phyloP scores from a whole-genome alignment of 1,140 invertebrate genomes.

The Aphelenchoides avenae region DNA sequence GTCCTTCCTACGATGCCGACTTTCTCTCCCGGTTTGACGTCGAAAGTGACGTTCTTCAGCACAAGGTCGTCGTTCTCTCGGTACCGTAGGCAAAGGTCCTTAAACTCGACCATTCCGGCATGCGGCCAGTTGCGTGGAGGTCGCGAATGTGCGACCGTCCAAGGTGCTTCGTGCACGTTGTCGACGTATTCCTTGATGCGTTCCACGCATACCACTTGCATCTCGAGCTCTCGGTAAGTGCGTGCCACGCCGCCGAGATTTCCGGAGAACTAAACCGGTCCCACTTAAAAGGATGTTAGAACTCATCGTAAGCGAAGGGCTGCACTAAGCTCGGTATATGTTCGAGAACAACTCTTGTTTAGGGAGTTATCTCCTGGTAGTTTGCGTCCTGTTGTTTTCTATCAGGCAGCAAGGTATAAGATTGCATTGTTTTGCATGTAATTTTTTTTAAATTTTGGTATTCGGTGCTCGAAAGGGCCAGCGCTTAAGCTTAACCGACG shows the following conservation, averaged over 20 bases:
- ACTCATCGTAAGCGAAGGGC: no score
- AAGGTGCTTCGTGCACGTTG: no score
- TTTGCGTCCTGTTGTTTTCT: no score
- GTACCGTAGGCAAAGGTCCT: constrained; percentile 52
- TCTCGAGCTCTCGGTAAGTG: constrained; percentile 26
- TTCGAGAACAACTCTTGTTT: no score
- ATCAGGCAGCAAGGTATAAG: no score
- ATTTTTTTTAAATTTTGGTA: not conserved
- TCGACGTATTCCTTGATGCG: constrained; percentile 92
- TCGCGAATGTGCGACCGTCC: not conserved
- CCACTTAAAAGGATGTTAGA: no score
- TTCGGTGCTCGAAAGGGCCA: not conserved
- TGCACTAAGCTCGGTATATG: no score
- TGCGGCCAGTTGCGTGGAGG: constrained; percentile 35
- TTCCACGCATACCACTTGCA: constrained; percentile 88
- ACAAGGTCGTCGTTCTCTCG: constrained; percentile 69
- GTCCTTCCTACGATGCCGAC: constrained; percentile 64
- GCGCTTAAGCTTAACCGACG: not conserved
- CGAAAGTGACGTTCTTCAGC: constrained; percentile 70
- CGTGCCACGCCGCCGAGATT: constrained; percentile 90
- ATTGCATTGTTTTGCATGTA: not conserved
- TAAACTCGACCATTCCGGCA: constrained; percentile 40
- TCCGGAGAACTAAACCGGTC: constrained; percentile 73
- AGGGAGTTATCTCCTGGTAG: no score
- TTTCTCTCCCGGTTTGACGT: constrained; percentile 72